Evolutionary conservation across 2,797 vertebrate genomes (phyloP), one percentile per base, ranked within the genome.

Genomic region (Sebastes minor): DNA sequence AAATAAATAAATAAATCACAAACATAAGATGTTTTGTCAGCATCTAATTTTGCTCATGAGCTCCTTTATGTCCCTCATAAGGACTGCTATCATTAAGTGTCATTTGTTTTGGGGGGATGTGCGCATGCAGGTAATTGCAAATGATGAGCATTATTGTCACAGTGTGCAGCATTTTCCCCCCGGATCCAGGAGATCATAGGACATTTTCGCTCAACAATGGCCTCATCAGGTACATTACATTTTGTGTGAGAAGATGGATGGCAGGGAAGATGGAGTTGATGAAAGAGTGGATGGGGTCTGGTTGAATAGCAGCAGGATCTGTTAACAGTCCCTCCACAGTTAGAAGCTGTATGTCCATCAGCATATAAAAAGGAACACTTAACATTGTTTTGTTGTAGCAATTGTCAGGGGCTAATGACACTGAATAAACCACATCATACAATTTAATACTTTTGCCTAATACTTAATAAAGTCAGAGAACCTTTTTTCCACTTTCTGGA

Each of bases 391-490:
- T 56, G 46, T n/a, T 83, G 74, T 3, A 53, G 72, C 72, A 65
- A 61, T 84, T 87, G 81, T 78, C 75, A 83, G 23, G 33, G 65
- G 70, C 73, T 71, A 66, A 76, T 69, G 78, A 74, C 57, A 52
- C 71, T 76, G 49, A 84, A 86, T 76, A 73, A 85, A 84, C 65
- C 42, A 27, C 42, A 76, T 42, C 52, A 75, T 85, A 60, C 82
- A 85, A 88, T 87, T 61, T 81, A 46, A 87, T 73, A 83, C 22
- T 72, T 49, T 66, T 60, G 30, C 52, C 14, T 67, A 35, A 25
- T 67, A 63, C 55, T 82, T 75, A 83, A 84, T 84, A 76, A 86
- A 91, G 55, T 38, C 71, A 67, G 59, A 67, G 38, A 86, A 68
- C 53, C 68, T 74, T 52, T 68, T 64, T 27, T 64, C 35, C 42